Percentiles rank a stretch among this genome's conserved stretches.
Evolutionary conservation across 2,113 vertebrate genomes (phyloP).

Genomic region (Pogonocichla stellata): DNA sequence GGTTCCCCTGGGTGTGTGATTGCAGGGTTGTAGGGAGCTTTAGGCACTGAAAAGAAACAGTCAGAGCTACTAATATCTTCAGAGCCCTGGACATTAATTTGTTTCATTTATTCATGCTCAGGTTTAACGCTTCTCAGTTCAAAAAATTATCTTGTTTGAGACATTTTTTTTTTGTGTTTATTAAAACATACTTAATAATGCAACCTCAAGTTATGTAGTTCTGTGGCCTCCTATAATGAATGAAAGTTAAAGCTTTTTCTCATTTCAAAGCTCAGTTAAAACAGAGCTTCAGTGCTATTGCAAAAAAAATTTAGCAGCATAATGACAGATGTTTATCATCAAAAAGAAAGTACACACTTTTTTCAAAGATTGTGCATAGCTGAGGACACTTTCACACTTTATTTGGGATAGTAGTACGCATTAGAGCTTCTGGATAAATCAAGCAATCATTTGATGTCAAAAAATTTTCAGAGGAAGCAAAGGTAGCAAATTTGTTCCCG

Average conservation of each 20-base stretch:
- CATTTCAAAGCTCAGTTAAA: background rate
- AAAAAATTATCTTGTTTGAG: background rate
- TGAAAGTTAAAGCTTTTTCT: background rate
- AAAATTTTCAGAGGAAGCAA: background rate
- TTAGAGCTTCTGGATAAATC: background rate
- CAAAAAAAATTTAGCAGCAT: background rate
- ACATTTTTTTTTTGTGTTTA: background rate
- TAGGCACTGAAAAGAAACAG: background rate
- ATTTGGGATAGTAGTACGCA: background rate
- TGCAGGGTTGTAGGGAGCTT: background rate
- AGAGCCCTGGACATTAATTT: background rate
- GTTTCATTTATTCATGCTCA: background rate
- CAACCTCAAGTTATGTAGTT: fast-evolving
- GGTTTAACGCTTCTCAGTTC: background rate
- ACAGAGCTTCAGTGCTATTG: background rate
- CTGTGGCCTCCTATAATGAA: background rate
- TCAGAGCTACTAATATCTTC: background rate
- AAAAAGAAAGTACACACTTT: background rate
- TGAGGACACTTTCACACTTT: background rate
- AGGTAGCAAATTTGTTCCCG: background rate
- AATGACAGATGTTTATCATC: background rate
- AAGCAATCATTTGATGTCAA: background rate
- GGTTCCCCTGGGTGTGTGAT: fast-evolving
- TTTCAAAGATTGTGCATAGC: background rate
- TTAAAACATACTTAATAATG: background rate